Evolutionary conservation across 1,140 invertebrate species (phyloP).

Genomic region (Aphaenogaster ashmeadi): DNA sequence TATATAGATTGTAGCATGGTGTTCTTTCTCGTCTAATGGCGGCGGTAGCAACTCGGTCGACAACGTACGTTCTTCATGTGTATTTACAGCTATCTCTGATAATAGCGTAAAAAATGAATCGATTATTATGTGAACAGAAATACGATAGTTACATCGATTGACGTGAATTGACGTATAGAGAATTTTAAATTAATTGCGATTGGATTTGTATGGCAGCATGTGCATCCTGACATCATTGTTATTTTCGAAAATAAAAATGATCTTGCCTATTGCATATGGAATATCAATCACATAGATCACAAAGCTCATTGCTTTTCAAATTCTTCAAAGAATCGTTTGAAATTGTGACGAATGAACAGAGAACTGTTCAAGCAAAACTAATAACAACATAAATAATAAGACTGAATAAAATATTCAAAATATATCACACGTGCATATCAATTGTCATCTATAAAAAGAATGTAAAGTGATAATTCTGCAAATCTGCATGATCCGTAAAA

Average conservation of each 20-base stretch:
- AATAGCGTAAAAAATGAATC: not conserved
- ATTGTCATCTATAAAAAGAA: not conserved
- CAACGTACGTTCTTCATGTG: slow-evolving; percentile 71
- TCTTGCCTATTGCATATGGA: slow-evolving; percentile 2
- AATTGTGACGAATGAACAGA: not conserved
- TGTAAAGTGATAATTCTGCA: not conserved
- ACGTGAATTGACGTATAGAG: not conserved
- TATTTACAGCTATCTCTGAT: slow-evolving; percentile 15
- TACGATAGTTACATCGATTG: not conserved
- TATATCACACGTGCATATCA: not conserved
- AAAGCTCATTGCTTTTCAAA: not conserved
- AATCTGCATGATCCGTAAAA: not conserved
- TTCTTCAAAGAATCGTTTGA: not conserved
- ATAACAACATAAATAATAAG: not conserved
- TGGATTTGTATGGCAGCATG: slow-evolving; percentile 7
- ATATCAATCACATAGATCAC: not conserved
- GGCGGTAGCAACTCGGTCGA: slow-evolving; percentile 81
- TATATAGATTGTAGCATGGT: slow-evolving; percentile 77
- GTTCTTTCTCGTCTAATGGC: slow-evolving; percentile 64
- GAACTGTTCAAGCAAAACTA: not conserved
- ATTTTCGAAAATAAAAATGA: slow-evolving; percentile 20
- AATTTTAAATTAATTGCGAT: slow-evolving; percentile 28
- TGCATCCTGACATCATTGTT: slow-evolving; percentile 22
- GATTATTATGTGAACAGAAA: slow-evolving; percentile 20
- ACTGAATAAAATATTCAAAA: not conserved